These are phyloP conservation scores for Kryptolebias ocellatus DNA, from an alignment of 2,797 vertebrate species.

Conservation along the genomic window DNA sequence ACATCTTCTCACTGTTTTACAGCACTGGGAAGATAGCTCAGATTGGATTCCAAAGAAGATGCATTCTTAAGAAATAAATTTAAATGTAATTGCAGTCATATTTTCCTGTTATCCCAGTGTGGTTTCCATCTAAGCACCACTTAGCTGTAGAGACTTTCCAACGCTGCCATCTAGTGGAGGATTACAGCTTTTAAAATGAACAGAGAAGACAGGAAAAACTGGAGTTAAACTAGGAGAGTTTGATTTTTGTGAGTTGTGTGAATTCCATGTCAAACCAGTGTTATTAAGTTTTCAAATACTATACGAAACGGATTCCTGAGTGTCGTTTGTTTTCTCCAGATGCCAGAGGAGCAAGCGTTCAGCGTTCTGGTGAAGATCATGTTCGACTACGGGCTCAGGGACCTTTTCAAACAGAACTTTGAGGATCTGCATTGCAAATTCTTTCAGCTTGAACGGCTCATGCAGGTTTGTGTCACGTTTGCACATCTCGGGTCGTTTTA, in stretches of 20 bases:
- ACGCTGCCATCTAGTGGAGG: conserved; percentile 62
- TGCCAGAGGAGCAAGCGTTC: conserved; percentile 99
- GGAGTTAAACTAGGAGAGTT: no score
- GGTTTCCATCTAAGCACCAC: not conserved
- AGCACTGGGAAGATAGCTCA: not conserved
- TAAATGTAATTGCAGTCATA: no score
- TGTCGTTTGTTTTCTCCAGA: conserved; percentile 76
- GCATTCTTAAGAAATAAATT: no score
- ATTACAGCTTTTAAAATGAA: not conserved
- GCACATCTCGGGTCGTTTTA: not conserved
- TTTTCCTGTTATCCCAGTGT: not conserved
- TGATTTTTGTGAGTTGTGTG: no score
- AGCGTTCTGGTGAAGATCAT: conserved; percentile 99
- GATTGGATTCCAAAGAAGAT: not conserved
- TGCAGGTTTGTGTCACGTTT: conserved; percentile 87
- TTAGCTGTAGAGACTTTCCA: conserved; percentile 1
- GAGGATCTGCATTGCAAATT: conserved; percentile 99
- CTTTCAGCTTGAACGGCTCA: conserved; percentile 96
- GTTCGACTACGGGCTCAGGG: conserved; percentile 99
- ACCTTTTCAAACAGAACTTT: conserved; percentile 99
- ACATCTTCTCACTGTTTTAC: conserved; percentile 14
- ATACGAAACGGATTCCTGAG: not conserved
- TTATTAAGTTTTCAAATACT: not conserved
- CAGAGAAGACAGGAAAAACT: not conserved
- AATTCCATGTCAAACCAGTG: not conserved